Conservation (phyloP, 2,113 vertebrate species). For the Phalacrocorax carbo region DNA sequence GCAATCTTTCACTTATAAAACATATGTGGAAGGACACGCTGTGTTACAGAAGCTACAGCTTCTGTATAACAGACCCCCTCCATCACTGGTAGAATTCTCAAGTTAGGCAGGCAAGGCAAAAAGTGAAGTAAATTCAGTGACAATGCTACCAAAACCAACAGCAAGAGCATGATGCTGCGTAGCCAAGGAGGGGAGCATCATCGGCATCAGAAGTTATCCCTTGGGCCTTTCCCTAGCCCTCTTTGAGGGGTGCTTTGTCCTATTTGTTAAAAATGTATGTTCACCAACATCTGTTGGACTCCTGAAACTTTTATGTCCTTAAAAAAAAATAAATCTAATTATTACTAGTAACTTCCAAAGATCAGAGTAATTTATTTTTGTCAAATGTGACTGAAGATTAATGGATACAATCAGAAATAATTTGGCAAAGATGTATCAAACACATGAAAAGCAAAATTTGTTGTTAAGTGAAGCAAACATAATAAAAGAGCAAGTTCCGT, state of each 20-base stretch:
- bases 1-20: no score
- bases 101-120: background rate
- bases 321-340: conserved; percentile 65
- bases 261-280: no score
- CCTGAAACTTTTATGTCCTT: conserved; percentile 66
- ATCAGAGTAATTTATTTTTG: conserved; percentile 81
- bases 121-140: background rate
- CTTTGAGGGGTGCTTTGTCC: background rate
- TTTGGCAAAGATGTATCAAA: conserved; percentile 74
- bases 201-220: background rate
- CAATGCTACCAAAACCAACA: background rate
- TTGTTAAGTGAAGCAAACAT: conserved; percentile 78
- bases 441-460: conserved; percentile 76
- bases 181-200: background rate
- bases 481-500: conserved; percentile 76
- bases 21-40: background rate
- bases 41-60: no score
- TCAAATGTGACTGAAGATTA: conserved; percentile 81
- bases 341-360: conserved; percentile 77
- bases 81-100: background rate
- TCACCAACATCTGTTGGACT: background rate
- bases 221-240: background rate
- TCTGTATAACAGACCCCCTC: background rate
- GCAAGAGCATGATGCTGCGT: background rate
- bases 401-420: conserved; percentile 80